Conservation (phyloP, 1,140 invertebrate genomes). For the Meloidogyne floridensis region DNA sequence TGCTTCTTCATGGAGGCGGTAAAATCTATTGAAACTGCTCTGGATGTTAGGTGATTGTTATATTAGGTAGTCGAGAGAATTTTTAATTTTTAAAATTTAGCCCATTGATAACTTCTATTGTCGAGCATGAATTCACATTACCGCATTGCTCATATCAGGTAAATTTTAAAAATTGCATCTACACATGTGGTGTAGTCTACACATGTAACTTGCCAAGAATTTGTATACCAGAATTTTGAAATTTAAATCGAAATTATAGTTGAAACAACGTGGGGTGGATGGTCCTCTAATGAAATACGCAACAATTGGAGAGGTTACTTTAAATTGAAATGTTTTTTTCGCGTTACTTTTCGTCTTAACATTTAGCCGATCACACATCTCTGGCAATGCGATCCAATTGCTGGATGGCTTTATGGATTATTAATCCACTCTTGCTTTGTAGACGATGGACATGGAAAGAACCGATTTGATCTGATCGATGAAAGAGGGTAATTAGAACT, state of each 20-base stretch:
- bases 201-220: too few relatives aligned
- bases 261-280: slow-evolving; percentile 49
- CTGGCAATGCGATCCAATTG: slow-evolving; percentile 49
- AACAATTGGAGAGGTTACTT: slow-evolving; percentile 53
- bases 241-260: not conserved
- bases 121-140: slow-evolving; percentile 58
- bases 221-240: too few relatives aligned
- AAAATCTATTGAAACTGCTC: slow-evolving; percentile 55
- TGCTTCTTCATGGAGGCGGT: slow-evolving; percentile 65
- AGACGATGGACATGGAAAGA: slow-evolving; percentile 61
- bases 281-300: slow-evolving; percentile 57
- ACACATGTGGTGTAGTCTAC: too few relatives aligned
- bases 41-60: slow-evolving; percentile 57
- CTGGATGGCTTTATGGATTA: slow-evolving; percentile 60
- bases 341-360: slow-evolving; percentile 18
- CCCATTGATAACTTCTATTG: slow-evolving; percentile 53
- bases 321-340: slow-evolving; percentile 50
- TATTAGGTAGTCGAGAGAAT: not conserved
- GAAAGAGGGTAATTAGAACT: slow-evolving; percentile 48
- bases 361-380: slow-evolving; percentile 49
- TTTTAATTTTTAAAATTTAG: slow-evolving; percentile 38
- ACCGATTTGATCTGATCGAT: slow-evolving; percentile 62
- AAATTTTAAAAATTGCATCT: too few relatives aligned
- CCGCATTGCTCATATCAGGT: slow-evolving; percentile 57
- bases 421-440: slow-evolving; percentile 63